A percentile compares a stretch with the other conserved stretches of the same genome.
Evolutionary conservation across 1,140 invertebrate species (phyloP).

Genomic region (Bacillus rossius): DNA sequence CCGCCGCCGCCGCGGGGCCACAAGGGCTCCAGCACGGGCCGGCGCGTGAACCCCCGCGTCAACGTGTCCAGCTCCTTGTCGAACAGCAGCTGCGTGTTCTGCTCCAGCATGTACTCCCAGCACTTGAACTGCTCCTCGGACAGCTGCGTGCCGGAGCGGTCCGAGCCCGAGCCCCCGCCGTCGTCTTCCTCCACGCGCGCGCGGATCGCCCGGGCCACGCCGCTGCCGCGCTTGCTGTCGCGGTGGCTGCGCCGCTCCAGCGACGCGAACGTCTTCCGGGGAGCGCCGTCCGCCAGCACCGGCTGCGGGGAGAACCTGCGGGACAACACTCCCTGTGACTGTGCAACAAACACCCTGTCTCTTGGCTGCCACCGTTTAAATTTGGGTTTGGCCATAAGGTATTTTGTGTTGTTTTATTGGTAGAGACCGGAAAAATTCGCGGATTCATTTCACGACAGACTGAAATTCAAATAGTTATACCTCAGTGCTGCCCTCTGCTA

Average conservation of each 20-base stretch:
- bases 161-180: constrained; percentile 47
- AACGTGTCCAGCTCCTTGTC: constrained; percentile 83
- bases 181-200: constrained; percentile 27
- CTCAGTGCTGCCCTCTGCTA: too few species aligned
- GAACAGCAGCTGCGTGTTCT: constrained; percentile 82
- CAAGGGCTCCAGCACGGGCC: constrained; percentile 15
- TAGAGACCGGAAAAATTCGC: too few species aligned
- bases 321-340: too few species aligned
- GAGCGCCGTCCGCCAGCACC: constrained; percentile 36
- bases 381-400: too few species aligned
- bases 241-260: constrained; percentile 16
- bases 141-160: constrained; percentile 49
- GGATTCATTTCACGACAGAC: too few species aligned
- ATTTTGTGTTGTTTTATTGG: too few species aligned
- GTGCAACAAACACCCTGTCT: too few species aligned
- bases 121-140: constrained; percentile 86
- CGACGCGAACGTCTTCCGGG: constrained; percentile 31
- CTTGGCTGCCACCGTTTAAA: too few species aligned
- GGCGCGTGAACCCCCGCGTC: constrained; percentile 51
- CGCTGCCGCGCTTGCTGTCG: constrained; percentile 13
- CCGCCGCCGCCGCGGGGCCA: neutral
- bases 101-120: constrained; percentile 90
- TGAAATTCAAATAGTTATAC: too few species aligned
- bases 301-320: constrained; percentile 27
- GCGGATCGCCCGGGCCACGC: constrained; percentile 8